Evolutionary conservation across 2,113 vertebrate genomes (phyloP), one percentile per base, ranked within the genome.

Genomic region (Xiphophorus maculatus): DNA sequence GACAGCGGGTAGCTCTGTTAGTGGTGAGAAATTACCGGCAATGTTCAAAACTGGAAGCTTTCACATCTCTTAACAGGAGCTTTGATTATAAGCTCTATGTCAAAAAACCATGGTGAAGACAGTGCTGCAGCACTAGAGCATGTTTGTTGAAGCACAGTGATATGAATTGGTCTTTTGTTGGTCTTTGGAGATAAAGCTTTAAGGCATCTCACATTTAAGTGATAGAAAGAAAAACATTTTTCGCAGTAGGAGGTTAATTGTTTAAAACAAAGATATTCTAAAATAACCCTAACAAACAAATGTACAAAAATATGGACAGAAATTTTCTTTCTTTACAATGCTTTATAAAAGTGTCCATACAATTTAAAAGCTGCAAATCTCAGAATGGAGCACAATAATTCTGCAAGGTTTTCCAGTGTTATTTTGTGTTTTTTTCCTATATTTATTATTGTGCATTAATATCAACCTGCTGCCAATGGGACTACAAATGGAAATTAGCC

Each of bases 1-100:
- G 88, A 84, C 82, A 84, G 82, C 87, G 33, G 89, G 85, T 84
- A 84, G 87, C 88, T 91, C 92, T 91, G 89, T 87, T 85, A 78
- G 83, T 74, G 85, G 76, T 85, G 88, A 90, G 83, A 87, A 90
- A 91, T 89, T 85, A 86, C 87, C 75, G 69, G 84, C 84, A 87
- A 91, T 80, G 89, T 88, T 82, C 85, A 88, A 74, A 37, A 86
- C 66, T 68, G 66, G 90, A 87, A 86, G 85, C 80, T 66, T 80
- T 86, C 80, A 76, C 80, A 68, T 86, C 85, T 79, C 74, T 72
- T 71, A 84, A 88, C 80, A 87, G 84, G 82, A 76, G 87, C 80
- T 87, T 84, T 88, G 83, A 78, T 91, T 85, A 79, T 83, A 71
- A 76, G 80, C 74, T 76, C 87, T 69, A 77, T 83, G 69, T 60